These are phyloP conservation scores for Heliangelus exortis DNA, from an alignment of 2,797 vertebrate genomes.

Conservation along the genomic window DNA sequence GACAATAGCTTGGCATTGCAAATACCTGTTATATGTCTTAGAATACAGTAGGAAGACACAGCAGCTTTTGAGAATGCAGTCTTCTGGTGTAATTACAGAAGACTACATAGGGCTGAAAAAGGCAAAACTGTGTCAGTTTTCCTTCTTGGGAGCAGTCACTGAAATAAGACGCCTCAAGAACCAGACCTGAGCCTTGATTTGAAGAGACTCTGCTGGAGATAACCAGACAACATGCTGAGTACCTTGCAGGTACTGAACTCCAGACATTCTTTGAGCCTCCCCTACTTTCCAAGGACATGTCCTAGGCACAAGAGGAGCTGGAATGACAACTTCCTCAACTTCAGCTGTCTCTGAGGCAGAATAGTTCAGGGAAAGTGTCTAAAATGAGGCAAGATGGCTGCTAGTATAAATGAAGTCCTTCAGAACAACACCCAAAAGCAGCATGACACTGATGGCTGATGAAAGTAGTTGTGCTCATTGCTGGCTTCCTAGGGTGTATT, in stretches of 20 bases:
- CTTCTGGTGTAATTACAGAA: background rate
- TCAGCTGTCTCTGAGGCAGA: background rate
- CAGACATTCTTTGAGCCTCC: background rate
- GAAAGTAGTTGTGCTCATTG: background rate
- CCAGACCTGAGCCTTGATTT: background rate
- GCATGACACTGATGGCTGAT: background rate
- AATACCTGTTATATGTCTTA: fast-evolving
- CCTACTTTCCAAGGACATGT: background rate
- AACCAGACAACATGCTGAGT: background rate
- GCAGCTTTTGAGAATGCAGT: fast-evolving
- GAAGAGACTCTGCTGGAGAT: background rate
- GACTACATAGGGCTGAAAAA: background rate
- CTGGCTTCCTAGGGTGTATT: background rate
- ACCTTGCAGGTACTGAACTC: background rate
- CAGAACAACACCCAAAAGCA: background rate
- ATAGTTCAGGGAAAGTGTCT: background rate
- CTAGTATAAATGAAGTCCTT: background rate
- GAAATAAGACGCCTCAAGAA: background rate
- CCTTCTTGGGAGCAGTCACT: background rate
- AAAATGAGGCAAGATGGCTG: background rate
- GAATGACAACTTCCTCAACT: background rate
- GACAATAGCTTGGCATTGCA: background rate
- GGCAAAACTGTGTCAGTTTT: background rate
- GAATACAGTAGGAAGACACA: background rate
- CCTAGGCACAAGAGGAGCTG: background rate